Evolutionary conservation across 2,888 invertebrate genomes (phyloP), one percentile per base, ranked within the genome.

Genomic region (Tryphoninae sp.): DNA sequence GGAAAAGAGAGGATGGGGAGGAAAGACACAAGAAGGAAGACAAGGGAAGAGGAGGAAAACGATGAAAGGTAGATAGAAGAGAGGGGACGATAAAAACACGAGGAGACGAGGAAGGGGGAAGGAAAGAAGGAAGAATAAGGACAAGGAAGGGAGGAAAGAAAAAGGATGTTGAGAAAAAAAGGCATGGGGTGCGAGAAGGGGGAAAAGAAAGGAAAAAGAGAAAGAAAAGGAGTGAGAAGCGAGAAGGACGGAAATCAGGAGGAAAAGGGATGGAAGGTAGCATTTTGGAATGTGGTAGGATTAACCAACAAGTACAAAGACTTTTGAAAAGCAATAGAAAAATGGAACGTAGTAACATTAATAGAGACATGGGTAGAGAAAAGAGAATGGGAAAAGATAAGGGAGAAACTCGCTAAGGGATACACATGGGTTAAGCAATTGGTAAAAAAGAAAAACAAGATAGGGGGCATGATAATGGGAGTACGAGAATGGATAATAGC

Each of bases 351-450:
- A 8, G 40, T 82, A 51, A 71, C 16, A 0, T 4, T 76, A 22
- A 68, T 49, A 4, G 80, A 80, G 22, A 83, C 78, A 2, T 83
- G 80, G 80, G 55, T 83, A 22, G 78, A 78, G 16, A 55, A 69
- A 9, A 78, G 53, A 19, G 22, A n/a, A 1, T 83, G 78, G 78
- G 67, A 74, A 2, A 65, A 16, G 4, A 2, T 69, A 40, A 51
- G 58, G 8, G 53, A 53, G 3, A 49, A 1, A 16, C 22, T 78
- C 16, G 75, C 74, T n/a, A 23, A 78, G 62, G 75, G 69, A 40
- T 80, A 71, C 42, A 74, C 7, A 16, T 80, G 83, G 80, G 33
- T 2, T 2, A 19, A 8, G n/a, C 8, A 7, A 69, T 69, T 26
- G 1, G 2, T 71, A 69, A 55, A 51, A 19, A 64, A 7, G 74